Evolutionary conservation across 2,888 invertebrate genomes (phyloP), one percentile per base, ranked within the genome.

Genomic region (Cybosia mesomella): DNA sequence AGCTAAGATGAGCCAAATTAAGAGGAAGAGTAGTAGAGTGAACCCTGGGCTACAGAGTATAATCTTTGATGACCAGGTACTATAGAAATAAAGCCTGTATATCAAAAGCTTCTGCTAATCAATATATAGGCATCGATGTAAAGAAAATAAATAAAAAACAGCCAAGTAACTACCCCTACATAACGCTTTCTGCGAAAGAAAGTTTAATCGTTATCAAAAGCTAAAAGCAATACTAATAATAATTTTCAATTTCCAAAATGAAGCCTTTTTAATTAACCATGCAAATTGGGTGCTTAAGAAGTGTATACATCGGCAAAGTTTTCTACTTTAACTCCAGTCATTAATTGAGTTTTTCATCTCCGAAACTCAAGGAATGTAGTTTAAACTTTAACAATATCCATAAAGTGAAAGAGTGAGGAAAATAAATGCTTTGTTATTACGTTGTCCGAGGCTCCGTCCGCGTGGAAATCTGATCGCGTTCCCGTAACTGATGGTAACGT

Each of bases 291-390:
- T 60, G 4, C 64, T 64, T 68, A 68, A 55, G 64, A 59, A 64
- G 68, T 63, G 54, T 64, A 64, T 66, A 66, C 54, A 66, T 59
- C 24, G n/a, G 18, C 8, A 43, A 62, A 67, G 32, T 72, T 64
- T 64, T 58, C 59, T 53, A 67, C 68, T 75, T 61, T n/a, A 71
- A 66, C 58, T 68, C 28, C 28, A 54, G 10, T 28, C 60, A 75
- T 73, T 73, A 75, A 69, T 77, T 67, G 73, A 65, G 28, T 63
- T 68, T 67, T 64, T 68, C 68, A 64, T 72, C 67, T 68, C 21
- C 9, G 13, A 63, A 65, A 65, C 67, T 67, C 62, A 61, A 67
- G 59, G 43, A 70, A 66, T 68, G 24, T 68, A 62, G 54, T 63
- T 54, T 15, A 60, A 69, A 77, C 63, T 68, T 72, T 55, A 43